A percentile compares a stretch with the other conserved stretches of the same genome.
phyloP scores from a whole-genome alignment of 2,797 vertebrate species.

The Schizothorax lantsangensis region DNA sequence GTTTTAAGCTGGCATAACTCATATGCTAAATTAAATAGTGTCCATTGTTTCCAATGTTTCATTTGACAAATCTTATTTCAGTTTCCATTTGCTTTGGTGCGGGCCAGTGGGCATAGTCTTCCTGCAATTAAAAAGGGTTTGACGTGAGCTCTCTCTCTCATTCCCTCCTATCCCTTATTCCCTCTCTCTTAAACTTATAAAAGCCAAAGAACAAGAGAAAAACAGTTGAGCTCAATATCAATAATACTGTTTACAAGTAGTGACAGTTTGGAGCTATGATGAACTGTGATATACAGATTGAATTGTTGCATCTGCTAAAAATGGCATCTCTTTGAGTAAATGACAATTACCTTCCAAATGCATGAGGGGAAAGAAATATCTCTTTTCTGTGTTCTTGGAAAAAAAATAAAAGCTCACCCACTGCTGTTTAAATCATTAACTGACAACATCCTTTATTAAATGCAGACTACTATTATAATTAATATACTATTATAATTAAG shows the following conservation, averaged over 20 bases:
- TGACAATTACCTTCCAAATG: not conserved
- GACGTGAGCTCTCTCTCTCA: constrained; percentile 27
- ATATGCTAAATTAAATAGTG: constrained; percentile 55
- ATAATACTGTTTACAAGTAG: constrained; percentile 10
- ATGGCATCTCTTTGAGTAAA: not conserved
- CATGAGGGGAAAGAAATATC: not conserved
- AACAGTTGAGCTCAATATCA: not conserved
- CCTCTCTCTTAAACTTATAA: constrained; percentile 4
- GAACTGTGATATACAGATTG: not conserved
- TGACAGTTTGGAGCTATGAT: not conserved
- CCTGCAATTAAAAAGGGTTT: constrained; percentile 47
- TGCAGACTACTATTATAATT: not conserved
- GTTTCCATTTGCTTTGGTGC: constrained; percentile 56
- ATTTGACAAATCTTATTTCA: constrained; percentile 58
- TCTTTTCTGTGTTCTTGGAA: not conserved
- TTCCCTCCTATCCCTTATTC: not conserved
- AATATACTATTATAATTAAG: constrained; percentile 3
- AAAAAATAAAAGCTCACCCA: not conserved
- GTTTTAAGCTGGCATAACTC: constrained; percentile 49
- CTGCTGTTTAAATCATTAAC: not conserved
- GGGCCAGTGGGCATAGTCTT: constrained; percentile 44
- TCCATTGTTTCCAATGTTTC: constrained; percentile 49
- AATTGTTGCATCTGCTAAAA: not conserved
- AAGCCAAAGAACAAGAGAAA: not conserved
- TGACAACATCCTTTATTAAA: not conserved